These are phyloP conservation scores for Lepeophtheirus nordmannii DNA, from an alignment of 2,888 invertebrate genomes.

Conservation along the genomic window DNA sequence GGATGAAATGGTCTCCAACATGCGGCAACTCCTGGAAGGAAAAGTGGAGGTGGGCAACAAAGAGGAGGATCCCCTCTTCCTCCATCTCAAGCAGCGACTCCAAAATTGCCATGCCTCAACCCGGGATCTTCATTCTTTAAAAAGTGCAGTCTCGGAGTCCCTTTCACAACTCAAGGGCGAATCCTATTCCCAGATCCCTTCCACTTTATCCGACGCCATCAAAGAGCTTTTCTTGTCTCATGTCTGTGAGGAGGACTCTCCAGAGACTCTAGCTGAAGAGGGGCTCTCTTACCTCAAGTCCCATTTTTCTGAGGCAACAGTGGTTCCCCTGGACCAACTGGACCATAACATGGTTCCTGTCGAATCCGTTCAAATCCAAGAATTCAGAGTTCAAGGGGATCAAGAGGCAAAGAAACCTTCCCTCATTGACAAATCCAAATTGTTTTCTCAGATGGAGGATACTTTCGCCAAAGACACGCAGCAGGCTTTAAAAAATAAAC, in stretches of 20 bases:
- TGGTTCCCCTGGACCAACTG: background rate
- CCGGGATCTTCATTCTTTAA: background rate
- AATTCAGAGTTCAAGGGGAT: background rate
- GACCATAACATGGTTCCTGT: constrained; percentile 5
- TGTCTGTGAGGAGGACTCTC: no score
- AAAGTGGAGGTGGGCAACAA: background rate
- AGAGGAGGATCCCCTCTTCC: background rate
- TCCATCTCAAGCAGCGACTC: background rate
- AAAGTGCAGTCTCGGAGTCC: background rate
- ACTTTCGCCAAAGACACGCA: constrained; percentile 25
- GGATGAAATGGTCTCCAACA: background rate
- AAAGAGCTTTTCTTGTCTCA: no score
- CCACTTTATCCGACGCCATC: no score
- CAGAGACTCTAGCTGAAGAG: no score
- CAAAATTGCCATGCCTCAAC: background rate
- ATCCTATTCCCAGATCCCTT: no score
- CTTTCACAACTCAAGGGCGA: no score
- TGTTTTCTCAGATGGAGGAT: constrained; percentile 23
- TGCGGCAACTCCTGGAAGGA: background rate
- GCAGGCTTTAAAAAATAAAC: constrained; percentile 10
- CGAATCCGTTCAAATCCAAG: background rate
- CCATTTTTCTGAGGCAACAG: background rate
- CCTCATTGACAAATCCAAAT: constrained; percentile 12
- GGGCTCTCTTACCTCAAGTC: background rate
- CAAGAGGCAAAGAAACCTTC: background rate